Conservation (phyloP, 1,140 invertebrate genomes). For the Daktulosphaira vitifoliae region DNA sequence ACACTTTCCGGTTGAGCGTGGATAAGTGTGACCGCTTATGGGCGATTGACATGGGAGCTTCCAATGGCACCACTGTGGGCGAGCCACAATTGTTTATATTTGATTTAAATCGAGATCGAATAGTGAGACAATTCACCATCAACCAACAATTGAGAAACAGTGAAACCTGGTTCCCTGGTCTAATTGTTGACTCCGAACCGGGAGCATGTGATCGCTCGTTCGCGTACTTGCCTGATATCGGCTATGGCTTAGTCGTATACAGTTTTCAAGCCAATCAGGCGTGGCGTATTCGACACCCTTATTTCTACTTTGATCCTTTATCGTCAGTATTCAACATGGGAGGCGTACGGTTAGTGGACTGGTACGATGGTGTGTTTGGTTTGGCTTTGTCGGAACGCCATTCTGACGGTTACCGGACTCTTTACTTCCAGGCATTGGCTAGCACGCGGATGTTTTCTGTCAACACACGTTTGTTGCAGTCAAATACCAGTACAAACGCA, state of each 20-base stretch:
- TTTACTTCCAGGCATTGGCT: slow-evolving; percentile 67
- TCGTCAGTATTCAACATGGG: slow-evolving; percentile 58
- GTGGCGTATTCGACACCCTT: slow-evolving; percentile 66
- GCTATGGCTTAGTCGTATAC: slow-evolving; percentile 63
- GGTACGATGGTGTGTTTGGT: slow-evolving; percentile 66
- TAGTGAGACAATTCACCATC: slow-evolving; percentile 54
- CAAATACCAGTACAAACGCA: slow-evolving; percentile 51
- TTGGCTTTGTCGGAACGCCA: slow-evolving; percentile 51
- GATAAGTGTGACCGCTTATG: slow-evolving; percentile 65
- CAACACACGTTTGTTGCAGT: slow-evolving; percentile 49
- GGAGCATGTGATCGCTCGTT: slow-evolving; percentile 60
- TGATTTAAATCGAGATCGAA: slow-evolving; percentile 57
- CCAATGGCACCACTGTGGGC: slow-evolving; percentile 50
- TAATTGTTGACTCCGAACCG: slow-evolving; percentile 59
- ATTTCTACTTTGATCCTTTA: slow-evolving; percentile 70
- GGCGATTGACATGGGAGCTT: slow-evolving; percentile 63
- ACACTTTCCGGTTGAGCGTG: slow-evolving; percentile 59
- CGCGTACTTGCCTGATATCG: slow-evolving; percentile 65
- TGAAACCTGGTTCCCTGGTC: slow-evolving; percentile 60
- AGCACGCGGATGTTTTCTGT: slow-evolving; percentile 60
- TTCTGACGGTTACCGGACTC: slow-evolving; percentile 51
- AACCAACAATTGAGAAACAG: slow-evolving; percentile 55
- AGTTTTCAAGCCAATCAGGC: slow-evolving; percentile 59
- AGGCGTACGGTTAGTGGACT: slow-evolving; percentile 60
- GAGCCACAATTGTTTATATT: slow-evolving; percentile 57